Conservation (phyloP, 2,888 invertebrate species). For the Conchocele bisecta region DNA sequence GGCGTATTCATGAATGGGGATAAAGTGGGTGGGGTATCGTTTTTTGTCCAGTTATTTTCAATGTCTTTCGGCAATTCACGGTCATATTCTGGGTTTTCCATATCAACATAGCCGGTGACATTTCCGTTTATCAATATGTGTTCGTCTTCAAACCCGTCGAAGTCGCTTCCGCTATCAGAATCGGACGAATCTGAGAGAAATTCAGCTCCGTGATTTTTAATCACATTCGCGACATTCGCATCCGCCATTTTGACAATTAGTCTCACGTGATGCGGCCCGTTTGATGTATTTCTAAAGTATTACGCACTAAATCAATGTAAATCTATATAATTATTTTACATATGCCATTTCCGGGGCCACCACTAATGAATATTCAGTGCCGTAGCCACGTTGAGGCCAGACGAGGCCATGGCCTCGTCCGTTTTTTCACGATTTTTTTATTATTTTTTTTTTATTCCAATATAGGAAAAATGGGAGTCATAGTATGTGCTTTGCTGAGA, state of each 20-base stretch:
- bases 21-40: background rate
- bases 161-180: background rate
- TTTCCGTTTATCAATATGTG: background rate
- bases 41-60: background rate
- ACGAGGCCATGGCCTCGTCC: too few species aligned
- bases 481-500: too few species aligned
- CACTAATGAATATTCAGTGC: too few species aligned
- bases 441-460: too few species aligned
- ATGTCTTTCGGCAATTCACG: background rate
- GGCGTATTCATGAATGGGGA: background rate
- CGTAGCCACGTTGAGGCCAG: too few species aligned
- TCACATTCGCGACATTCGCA: background rate
- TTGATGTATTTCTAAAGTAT: too few species aligned
- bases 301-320: too few species aligned
- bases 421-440: too few species aligned
- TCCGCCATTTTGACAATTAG: background rate
- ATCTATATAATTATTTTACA: too few species aligned
- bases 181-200: background rate
- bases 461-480: too few species aligned
- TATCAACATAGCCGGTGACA: background rate
- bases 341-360: too few species aligned
- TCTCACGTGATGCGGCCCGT: too few species aligned
- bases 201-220: background rate
- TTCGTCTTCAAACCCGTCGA: conserved; percentile 2
- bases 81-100: background rate